Evolutionary conservation across 2,113 vertebrate genomes (phyloP), one percentile per base, ranked within the genome.

Genomic region (Balaenoptera acutorostrata): DNA sequence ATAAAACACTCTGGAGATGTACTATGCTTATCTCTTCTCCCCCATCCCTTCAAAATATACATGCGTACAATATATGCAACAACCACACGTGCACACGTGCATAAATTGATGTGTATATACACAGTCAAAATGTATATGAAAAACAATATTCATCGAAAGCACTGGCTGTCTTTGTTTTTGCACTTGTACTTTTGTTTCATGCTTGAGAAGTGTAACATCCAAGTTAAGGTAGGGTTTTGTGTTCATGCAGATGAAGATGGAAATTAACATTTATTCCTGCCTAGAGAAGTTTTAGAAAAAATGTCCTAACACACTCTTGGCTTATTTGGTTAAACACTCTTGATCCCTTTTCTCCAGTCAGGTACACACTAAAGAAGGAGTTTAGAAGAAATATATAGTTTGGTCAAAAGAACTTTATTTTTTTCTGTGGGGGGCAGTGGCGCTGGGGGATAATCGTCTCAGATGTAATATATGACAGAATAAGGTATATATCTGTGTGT

Each of bases 1-100:
- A 31, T 81, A 90, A 61, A 88, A 94, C 90, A 94, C 93, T 84
- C 11, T 93, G 57, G 95, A 97, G 86, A 97, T 80, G 29, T 68
- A 84, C 87, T 80, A 90, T 44, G 64, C 90, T 95, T 93, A 7
- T 68, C 59, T 57, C 68, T 89, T 68, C 46, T 75, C 39, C 20
- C 7, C 12, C 13, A 6, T 57, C 74, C 80, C 41, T 89, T 21
- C 8, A 44, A 92, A 80, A 88, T 8, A 46, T 21, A 61, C 55
- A 15, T 11, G 12, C 0, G 5, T 69, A 55, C 15, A 31, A 69
- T 64, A 41, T 18, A 21, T 0, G 5, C 29, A 0, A 5, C 17
- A 78, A 36, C n/a, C 46, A 71, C 17, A 75, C 20, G 25, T 1
- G 18, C 23, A 13, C 23, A 49, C 8, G 8, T 39, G 17, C 33